These are phyloP conservation scores for Vombatus ursinus DNA, from an alignment of 2,113 vertebrate genomes.

Conservation along the genomic window DNA sequence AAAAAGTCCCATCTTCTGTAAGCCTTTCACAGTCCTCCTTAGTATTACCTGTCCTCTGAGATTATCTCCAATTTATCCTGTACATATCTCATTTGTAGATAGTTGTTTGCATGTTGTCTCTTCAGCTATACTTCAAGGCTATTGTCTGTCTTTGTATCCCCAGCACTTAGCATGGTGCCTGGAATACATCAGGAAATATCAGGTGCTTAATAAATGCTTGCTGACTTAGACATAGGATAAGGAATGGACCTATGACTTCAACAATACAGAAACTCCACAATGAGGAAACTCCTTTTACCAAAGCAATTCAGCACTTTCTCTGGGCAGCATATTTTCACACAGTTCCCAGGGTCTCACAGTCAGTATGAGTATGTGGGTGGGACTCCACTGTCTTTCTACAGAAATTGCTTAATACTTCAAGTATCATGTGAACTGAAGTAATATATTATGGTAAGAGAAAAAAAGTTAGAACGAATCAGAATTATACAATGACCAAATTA, in stretches of 20 bases:
- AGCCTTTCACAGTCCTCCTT: neutral
- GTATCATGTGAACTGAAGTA: neutral
- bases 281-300: neutral
- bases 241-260: neutral
- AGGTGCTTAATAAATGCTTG: neutral
- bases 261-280: neutral
- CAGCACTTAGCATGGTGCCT: neutral
- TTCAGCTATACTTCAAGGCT: neutral
- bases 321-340: neutral
- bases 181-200: neutral
- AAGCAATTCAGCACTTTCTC: neutral
- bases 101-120: neutral
- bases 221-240: neutral
- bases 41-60: neutral
- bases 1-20: neutral
- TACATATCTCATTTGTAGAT: neutral
- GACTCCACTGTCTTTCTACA: neutral
- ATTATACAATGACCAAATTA: neutral
- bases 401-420: neutral
- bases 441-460: neutral
- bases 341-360: neutral
- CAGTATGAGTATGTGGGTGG: neutral
- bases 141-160: neutral
- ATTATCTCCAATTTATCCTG: neutral
- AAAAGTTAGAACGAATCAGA: neutral